Evolutionary conservation across 1,140 invertebrate genomes (phyloP).

Genomic region (Meloidogyne chitwoodi): DNA sequence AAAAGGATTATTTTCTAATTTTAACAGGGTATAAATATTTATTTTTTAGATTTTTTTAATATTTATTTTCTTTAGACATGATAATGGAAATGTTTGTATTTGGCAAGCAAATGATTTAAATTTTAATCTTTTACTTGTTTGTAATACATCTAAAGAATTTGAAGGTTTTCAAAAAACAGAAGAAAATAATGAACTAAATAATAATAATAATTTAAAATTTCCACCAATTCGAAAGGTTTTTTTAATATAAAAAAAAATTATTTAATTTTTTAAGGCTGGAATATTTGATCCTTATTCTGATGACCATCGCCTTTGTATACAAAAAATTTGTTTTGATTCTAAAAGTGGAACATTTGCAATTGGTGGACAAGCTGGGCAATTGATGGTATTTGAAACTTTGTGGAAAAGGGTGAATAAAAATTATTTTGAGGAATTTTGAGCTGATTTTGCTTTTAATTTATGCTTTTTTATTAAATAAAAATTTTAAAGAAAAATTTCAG

Average conservation of each 20-base stretch:
- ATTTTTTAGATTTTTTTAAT: no score
- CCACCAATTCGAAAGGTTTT: constrained; percentile 24
- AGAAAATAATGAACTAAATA: neutral
- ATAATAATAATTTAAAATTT: neutral
- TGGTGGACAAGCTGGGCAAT: constrained; percentile 32
- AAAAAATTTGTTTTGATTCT: constrained; percentile 28
- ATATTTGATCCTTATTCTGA: constrained; percentile 33
- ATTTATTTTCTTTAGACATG: constrained; percentile 21
- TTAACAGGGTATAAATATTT: constrained; percentile 15
- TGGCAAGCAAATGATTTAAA: constrained; percentile 21
- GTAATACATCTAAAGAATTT: constrained; percentile 29
- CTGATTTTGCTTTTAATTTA: no score
- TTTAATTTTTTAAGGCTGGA: constrained; percentile 17
- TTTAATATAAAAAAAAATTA: neutral
- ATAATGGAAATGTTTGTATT: constrained; percentile 25
- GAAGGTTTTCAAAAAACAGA: constrained; percentile 18
- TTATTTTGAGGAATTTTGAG: no score
- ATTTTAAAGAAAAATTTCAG: neutral
- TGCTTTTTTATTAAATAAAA: neutral
- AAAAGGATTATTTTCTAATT: constrained; percentile 6
- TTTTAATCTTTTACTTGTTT: constrained; percentile 26
- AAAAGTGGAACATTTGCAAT: constrained; percentile 27
- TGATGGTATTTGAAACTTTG: constrained; percentile 29
- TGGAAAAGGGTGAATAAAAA: neutral
- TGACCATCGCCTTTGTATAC: constrained; percentile 30